Percentiles rank a stretch among this genome's conserved stretches.
Conservation (phyloP, 2,113 vertebrate species). For the Odocoileus hemionus region DNA sequence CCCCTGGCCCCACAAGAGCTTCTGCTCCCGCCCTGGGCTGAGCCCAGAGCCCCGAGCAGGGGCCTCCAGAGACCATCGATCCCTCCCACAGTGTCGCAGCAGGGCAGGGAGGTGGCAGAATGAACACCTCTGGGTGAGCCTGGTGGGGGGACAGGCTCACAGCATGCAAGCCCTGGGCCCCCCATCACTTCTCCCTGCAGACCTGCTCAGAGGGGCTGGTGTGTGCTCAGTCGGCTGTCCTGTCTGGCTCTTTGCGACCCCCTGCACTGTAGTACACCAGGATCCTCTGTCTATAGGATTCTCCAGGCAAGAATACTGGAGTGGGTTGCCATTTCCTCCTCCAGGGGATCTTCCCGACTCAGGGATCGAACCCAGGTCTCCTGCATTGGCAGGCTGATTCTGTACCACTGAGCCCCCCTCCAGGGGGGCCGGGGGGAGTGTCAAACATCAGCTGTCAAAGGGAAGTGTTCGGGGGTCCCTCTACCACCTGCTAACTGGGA, state of each 20-base stretch:
- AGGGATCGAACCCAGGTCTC: background rate
- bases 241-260: fast-evolving
- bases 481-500: no score
- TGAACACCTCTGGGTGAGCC: background rate
- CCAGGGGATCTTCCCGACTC: background rate
- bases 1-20: fast-evolving
- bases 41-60: background rate
- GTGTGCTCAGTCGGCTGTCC: background rate
- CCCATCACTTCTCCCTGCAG: background rate
- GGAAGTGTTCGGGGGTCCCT: background rate
- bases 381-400: background rate
- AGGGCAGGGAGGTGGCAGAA: background rate
- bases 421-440: fast-evolving
- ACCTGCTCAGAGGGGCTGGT: fast-evolving
- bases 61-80: fast-evolving
- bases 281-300: fast-evolving
- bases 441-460: no score
- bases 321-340: background rate
- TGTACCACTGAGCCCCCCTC: background rate
- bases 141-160: fast-evolving
- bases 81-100: fast-evolving
- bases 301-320: background rate
- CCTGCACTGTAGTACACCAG: background rate
- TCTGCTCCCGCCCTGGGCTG: fast-evolving
- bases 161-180: fast-evolving